These are phyloP conservation scores for Dendronephthya gigantea DNA, from an alignment of 64 coral and sea anemone genomes.

Conservation along the genomic window DNA sequence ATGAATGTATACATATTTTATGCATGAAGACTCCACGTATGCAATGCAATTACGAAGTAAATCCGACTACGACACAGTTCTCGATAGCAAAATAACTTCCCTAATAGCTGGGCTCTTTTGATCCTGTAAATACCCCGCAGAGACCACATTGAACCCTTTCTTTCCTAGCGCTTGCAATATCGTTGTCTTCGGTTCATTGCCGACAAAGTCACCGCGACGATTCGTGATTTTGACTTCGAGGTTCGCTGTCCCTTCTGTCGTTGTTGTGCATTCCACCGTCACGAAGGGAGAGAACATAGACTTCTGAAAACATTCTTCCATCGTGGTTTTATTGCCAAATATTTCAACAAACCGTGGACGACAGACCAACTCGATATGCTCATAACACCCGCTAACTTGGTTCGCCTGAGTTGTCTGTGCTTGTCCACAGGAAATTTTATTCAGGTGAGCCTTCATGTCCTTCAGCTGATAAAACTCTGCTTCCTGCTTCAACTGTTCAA, in stretches of 20 bases:
- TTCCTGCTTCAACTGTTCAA: constrained; percentile 46
- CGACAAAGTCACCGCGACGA: not conserved
- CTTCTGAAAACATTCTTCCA: constrained; percentile 3
- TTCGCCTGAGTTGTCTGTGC: not conserved
- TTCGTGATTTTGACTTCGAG: not conserved
- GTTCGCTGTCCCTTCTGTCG: constrained; percentile 8
- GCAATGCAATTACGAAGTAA: no score
- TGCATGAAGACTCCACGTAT: no score
- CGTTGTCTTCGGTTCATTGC: constrained; percentile 13
- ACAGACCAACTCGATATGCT: not conserved
- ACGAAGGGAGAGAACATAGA: not conserved
- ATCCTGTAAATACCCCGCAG: not conserved
- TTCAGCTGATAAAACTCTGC: constrained; percentile 44
- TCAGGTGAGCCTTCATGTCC: not conserved
- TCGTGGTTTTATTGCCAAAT: not conserved
- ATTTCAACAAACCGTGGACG: not conserved
- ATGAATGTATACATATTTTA: not conserved
- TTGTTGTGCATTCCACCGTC: not conserved
- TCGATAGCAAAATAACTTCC: not conserved
- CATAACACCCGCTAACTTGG: not conserved
- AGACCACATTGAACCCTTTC: not conserved
- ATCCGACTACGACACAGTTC: not conserved
- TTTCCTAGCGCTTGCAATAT: not conserved
- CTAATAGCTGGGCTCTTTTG: not conserved
- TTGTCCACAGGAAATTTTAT: not conserved